These are phyloP conservation scores for Pristionchus arcanus DNA, from an alignment of 2,888 invertebrate species.

Conservation along the genomic window DNA sequence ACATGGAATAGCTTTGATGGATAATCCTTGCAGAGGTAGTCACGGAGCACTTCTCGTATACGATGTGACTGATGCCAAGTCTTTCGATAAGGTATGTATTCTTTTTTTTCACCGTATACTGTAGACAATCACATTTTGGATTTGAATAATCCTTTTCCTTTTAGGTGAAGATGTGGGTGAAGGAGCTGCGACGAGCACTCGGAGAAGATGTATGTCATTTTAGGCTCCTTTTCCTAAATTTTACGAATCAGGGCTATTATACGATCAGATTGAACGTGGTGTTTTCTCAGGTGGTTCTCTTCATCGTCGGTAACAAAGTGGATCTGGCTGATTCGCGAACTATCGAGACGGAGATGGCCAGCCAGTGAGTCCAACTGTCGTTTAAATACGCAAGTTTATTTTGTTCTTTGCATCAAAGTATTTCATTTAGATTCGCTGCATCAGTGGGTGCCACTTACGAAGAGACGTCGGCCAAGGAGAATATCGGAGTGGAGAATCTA, in stretches of 20 bases:
- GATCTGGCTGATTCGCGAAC: slow-evolving; percentile 94
- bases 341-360: slow-evolving; percentile 90
- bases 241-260: too few species aligned
- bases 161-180: slow-evolving; percentile 97
- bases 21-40: slow-evolving; percentile 82
- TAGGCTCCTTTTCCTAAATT: too few species aligned
- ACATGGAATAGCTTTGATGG: too few species aligned
- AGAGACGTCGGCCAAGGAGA: slow-evolving; percentile 82
- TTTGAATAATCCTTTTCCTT: slow-evolving; percentile 73
- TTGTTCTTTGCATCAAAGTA: too few species aligned
- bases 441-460: slow-evolving; percentile 81
- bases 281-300: slow-evolving; percentile 87
- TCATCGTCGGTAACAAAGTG: slow-evolving; percentile 97
- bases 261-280: too few species aligned
- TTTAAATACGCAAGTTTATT: not conserved
- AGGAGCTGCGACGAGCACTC: slow-evolving; percentile 95
- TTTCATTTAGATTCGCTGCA: slow-evolving; percentile 80
- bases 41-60: slow-evolving; percentile 98
- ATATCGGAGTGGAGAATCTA: slow-evolving; percentile 81
- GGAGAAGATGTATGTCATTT: slow-evolving; percentile 83
- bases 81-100: slow-evolving; percentile 85
- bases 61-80: slow-evolving; percentile 97
- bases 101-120: too few species aligned
- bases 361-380: slow-evolving; percentile 84
- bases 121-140: too few species aligned